Evolutionary conservation across 1,140 invertebrate species (phyloP).

Genomic region (Ceratina calcarata): DNA sequence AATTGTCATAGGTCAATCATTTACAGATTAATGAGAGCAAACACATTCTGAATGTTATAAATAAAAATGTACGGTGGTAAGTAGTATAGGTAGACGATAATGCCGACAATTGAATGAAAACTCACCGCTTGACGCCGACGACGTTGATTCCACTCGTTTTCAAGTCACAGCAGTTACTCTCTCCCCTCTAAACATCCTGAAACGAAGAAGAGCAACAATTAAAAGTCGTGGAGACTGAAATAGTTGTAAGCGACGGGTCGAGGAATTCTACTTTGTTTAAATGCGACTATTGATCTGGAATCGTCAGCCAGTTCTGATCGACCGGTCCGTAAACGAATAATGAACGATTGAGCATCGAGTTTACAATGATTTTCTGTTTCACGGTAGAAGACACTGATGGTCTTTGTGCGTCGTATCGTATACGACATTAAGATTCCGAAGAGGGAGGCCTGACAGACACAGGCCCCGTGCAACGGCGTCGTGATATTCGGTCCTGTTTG

Average conservation of each 20-base stretch:
- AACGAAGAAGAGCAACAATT: neutral
- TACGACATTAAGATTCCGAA: constrained; percentile 57
- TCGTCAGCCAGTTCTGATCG: neutral
- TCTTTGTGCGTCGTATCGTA: constrained; percentile 63
- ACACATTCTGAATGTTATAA: no score
- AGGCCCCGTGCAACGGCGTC: constrained; percentile 19
- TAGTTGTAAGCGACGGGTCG: neutral
- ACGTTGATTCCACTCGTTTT: neutral
- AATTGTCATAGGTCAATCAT: neutral
- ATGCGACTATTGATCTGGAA: constrained; percentile 53
- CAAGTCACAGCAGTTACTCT: neutral
- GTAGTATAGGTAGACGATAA: neutral
- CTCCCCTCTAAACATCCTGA: neutral
- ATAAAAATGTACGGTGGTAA: neutral
- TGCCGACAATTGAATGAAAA: neutral
- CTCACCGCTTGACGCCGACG: neutral
- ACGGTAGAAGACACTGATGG: constrained; percentile 64
- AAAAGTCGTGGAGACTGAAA: neutral
- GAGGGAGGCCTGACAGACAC: constrained; percentile 54
- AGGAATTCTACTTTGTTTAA: constrained; percentile 72
- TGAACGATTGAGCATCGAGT: constrained; percentile 63
- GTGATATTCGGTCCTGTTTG: constrained; percentile 43
- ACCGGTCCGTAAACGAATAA: constrained; percentile 49
- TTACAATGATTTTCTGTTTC: constrained; percentile 77
- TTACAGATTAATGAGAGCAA: no score